A percentile compares a stretch with the other conserved stretches of the same genome.
These are phyloP conservation scores for Cirrhinus molitorella DNA, from an alignment of 2,797 vertebrate genomes.

Conservation along the genomic window DNA sequence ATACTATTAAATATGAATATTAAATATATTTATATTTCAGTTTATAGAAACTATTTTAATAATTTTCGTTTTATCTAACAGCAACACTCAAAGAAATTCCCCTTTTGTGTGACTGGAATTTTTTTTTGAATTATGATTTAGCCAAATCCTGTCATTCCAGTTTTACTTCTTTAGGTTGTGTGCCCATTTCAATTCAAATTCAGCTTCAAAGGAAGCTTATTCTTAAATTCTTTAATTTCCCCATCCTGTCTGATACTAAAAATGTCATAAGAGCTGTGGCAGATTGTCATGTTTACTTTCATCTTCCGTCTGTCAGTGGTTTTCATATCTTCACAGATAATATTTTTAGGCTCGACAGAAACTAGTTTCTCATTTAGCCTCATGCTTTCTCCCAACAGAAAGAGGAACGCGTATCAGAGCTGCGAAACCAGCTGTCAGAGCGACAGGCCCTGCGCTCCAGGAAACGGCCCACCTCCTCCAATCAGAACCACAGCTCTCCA, in stretches of 20 bases:
- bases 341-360: not conserved
- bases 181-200: not conserved
- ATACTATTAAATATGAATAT: no score
- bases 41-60: not conserved
- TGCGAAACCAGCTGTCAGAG: slow-evolving; percentile 91
- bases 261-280: not conserved
- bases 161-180: not conserved
- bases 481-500: slow-evolving; percentile 81
- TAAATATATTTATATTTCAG: no score
- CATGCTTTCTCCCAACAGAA: slow-evolving; percentile 77
- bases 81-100: not conserved
- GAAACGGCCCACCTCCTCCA: slow-evolving; percentile 80
- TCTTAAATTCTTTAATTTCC: not conserved
- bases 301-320: not conserved
- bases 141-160: not conserved
- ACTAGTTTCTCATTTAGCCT: not conserved
- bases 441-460: slow-evolving; percentile 90
- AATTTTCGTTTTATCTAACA: not conserved
- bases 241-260: not conserved
- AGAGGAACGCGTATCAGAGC: slow-evolving; percentile 90
- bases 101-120: not conserved
- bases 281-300: not conserved
- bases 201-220: not conserved
- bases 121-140: not conserved
- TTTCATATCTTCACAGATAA: not conserved